phyloP scores from a whole-genome alignment of 2,113 vertebrate genomes.

The Pelvicachromis taeniatus region DNA sequence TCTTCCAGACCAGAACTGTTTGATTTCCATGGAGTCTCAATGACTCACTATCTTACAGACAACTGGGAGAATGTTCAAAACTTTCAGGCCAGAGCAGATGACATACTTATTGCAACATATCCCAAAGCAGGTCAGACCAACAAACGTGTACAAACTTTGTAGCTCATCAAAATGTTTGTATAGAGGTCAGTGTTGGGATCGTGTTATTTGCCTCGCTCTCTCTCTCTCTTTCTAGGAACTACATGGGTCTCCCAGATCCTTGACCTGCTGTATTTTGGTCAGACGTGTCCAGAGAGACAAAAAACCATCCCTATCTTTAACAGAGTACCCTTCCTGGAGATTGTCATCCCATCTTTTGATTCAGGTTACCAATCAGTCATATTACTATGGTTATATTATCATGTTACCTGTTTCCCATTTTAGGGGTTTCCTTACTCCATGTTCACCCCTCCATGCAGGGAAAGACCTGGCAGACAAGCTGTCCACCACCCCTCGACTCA shows the following conservation, averaged over 20 bases:
- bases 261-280: neutral
- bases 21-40: too few species aligned
- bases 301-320: neutral
- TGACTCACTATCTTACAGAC: too few species aligned
- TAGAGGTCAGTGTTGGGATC: too few species aligned
- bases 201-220: neutral
- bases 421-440: rapidly evolving
- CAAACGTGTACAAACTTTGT: rapidly evolving
- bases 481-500: conserved; percentile 75
- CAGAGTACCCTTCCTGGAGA: neutral
- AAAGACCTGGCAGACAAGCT: conserved; percentile 47
- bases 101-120: too few species aligned
- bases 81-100: too few species aligned
- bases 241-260: neutral
- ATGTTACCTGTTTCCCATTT: neutral
- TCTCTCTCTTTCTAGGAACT: neutral
- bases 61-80: too few species aligned
- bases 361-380: neutral
- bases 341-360: neutral
- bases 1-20: neutral
- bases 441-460: conserved; percentile 14
- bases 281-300: conserved; percentile 38
- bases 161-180: neutral
- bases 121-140: too few species aligned
- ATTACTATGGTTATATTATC: neutral